phyloP scores from a whole-genome alignment of 2,113 vertebrate genomes.

The Trichomycterus rosablanca region DNA sequence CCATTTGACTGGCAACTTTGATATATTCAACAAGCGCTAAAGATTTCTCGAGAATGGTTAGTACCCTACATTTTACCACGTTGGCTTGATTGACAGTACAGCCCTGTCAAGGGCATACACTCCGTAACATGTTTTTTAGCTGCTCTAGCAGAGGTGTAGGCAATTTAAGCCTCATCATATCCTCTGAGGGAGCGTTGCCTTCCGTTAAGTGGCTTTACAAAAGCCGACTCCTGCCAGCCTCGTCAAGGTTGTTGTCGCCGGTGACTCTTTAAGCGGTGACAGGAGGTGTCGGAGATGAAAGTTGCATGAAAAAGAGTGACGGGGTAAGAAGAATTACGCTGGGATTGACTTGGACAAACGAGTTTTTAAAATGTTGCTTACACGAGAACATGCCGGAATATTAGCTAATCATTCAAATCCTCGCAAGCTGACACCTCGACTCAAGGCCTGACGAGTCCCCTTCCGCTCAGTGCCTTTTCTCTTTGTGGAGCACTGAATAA shows the following conservation, averaged over 20 bases:
- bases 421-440: conserved; percentile 65
- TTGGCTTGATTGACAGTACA: conserved; percentile 61
- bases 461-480: conserved; percentile 50
- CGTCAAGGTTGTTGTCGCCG: conserved; percentile 65
- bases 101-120: conserved; percentile 53
- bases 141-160: conserved; percentile 59
- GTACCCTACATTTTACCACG: conserved; percentile 19
- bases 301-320: conserved; percentile 54
- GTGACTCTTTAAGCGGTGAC: conserved; percentile 63
- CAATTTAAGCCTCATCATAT: conserved; percentile 66
- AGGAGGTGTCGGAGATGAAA: conserved; percentile 68
- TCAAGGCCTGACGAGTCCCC: conserved; percentile 57
- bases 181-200: conserved; percentile 58
- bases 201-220: conserved; percentile 72
- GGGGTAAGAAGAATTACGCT: conserved; percentile 64
- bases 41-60: conserved; percentile 9
- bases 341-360: conserved; percentile 60
- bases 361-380: conserved; percentile 72
- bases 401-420: conserved; percentile 79
- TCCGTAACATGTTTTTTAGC: conserved; percentile 47
- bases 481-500: conserved; percentile 66
- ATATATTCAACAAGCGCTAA: conserved; percentile 11
- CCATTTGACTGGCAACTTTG: background rate
- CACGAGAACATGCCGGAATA: conserved; percentile 70
- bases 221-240: conserved; percentile 69